A percentile compares a stretch with the other conserved stretches of the same genome.
Evolutionary conservation across 2,888 invertebrate species (phyloP).

Genomic region (Caenorhabditis uteleia): DNA sequence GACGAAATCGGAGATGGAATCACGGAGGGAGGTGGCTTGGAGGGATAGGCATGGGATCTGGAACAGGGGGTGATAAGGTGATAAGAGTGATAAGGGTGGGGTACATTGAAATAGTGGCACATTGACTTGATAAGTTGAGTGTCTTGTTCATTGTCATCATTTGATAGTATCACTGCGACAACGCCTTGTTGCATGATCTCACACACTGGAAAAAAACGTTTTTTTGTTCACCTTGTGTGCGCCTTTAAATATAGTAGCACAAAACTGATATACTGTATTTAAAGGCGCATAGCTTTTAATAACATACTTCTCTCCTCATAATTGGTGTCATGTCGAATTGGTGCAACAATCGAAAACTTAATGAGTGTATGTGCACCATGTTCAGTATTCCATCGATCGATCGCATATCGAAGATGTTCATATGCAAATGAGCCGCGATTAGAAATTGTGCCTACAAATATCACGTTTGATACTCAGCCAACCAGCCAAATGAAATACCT

Average conservation of each 20-base stretch:
- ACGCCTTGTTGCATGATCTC: constrained; percentile 64
- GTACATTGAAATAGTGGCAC: constrained; percentile 61
- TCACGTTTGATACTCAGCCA: not conserved
- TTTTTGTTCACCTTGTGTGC: not conserved
- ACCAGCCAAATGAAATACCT: constrained; percentile 3
- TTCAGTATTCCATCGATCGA: constrained; percentile 63
- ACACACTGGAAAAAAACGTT: constrained; percentile 53
- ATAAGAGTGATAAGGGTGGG: too few species aligned
- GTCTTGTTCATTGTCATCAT: constrained; percentile 47
- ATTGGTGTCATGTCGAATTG: constrained; percentile 38
- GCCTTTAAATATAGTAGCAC: not conserved
- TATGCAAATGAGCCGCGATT: constrained; percentile 50
- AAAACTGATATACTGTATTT: not conserved
- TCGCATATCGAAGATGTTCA: constrained; percentile 61
- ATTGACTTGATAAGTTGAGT: constrained; percentile 56
- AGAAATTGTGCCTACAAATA: constrained; percentile 40
- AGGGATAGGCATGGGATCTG: constrained; percentile 42
- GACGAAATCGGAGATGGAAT: constrained; percentile 41
- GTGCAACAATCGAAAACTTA: constrained; percentile 47
- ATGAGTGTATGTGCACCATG: constrained; percentile 52
- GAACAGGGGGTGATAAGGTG: too few species aligned
- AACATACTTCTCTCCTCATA: constrained; percentile 49
- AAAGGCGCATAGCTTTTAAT: not conserved
- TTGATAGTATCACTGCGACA: constrained; percentile 58
- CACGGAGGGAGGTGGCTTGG: constrained; percentile 23